phyloP scores from a whole-genome alignment of 1,140 invertebrate genomes.

The Subanguina moxae region DNA sequence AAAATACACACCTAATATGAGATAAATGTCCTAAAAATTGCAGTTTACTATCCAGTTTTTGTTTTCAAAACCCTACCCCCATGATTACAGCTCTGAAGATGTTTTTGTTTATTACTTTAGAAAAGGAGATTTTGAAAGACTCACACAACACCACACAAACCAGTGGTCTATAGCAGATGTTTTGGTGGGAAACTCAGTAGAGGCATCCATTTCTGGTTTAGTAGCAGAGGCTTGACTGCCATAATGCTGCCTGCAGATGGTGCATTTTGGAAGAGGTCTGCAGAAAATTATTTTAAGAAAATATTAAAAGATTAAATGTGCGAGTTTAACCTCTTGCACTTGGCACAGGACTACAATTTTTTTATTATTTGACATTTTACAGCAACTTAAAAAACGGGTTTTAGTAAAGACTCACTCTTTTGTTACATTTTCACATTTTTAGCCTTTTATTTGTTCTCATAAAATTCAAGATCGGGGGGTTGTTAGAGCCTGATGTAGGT shows the following conservation, averaged over 20 bases:
- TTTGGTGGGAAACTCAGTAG: conserved; percentile 6
- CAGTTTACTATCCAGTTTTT: background rate
- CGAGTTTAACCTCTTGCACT: conserved; percentile 7
- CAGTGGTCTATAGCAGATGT: conserved; percentile 38
- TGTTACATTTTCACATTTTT: too few relatives aligned
- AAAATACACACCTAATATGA: conserved; percentile 19
- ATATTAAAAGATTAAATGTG: background rate
- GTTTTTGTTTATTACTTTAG: too few relatives aligned
- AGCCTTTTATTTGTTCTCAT: too few relatives aligned
- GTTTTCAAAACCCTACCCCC: conserved; percentile 14
- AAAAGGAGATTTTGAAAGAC: background rate
- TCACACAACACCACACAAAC: conserved; percentile 41
- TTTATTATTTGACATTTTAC: too few relatives aligned
- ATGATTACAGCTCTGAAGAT: conserved; percentile 32
- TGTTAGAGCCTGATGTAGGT: too few relatives aligned
- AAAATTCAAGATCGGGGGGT: too few relatives aligned
- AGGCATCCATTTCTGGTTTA: conserved; percentile 10
- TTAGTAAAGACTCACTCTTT: too few relatives aligned
- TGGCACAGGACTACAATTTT: conserved; percentile 2
- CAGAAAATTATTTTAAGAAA: background rate
- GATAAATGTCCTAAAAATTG: conserved; percentile 20
- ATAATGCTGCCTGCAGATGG: conserved; percentile 33
- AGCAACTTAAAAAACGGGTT: too few relatives aligned
- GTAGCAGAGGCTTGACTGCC: conserved; percentile 18
- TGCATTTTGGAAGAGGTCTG: conserved; percentile 37